phyloP scores from a whole-genome alignment of 2,113 vertebrate species.

The Protobothrops flavoviridis region DNA sequence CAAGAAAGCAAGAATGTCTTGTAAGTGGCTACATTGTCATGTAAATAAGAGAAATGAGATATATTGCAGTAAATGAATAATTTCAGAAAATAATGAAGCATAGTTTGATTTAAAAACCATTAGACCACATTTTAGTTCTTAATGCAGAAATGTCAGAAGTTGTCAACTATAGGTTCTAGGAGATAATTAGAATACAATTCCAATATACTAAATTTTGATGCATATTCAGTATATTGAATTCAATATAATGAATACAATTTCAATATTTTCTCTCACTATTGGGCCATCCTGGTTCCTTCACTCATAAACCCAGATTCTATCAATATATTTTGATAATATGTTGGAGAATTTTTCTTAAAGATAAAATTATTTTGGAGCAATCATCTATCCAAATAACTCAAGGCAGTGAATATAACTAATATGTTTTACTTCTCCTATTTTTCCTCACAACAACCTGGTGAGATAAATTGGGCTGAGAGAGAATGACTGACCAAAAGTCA shows the following conservation, averaged over 20 bases:
- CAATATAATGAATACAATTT: not conserved
- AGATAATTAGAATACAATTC: not conserved
- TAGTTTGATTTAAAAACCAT: not conserved
- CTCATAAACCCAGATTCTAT: not conserved
- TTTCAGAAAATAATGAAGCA: not conserved
- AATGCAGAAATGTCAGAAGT: not conserved
- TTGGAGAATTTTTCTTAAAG: not conserved
- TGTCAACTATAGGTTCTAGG: not conserved
- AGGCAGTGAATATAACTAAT: not conserved
- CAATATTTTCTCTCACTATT: not conserved
- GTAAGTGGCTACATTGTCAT: not conserved
- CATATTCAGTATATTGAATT: not conserved
- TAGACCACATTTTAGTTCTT: not conserved
- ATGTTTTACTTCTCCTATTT: not conserved
- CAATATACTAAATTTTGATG: not conserved
- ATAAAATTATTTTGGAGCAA: not conserved
- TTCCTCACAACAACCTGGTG: no score
- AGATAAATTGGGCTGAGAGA: no score
- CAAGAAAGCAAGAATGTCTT: not conserved
- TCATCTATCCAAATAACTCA: not conserved
- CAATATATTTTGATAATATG: not conserved
- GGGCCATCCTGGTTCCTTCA: not conserved
- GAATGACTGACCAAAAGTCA: no score
- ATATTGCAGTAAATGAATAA: not conserved
- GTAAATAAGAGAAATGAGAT: not conserved